Evolutionary conservation across 2,113 vertebrate species (phyloP), one percentile per base, ranked within the genome.

Genomic region (Zingel zingel): DNA sequence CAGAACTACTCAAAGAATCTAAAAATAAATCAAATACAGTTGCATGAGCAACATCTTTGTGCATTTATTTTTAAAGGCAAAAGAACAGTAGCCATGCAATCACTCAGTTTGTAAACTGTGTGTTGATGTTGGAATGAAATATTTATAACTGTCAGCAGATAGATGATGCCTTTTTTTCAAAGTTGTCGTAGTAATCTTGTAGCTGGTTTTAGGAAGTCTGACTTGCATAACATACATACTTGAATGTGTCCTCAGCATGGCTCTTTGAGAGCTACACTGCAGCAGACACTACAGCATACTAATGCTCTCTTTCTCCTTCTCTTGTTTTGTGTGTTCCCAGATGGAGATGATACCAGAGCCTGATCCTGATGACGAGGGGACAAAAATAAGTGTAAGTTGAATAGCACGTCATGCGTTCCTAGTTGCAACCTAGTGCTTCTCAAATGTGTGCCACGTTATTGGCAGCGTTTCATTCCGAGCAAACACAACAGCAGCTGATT

Each of bases 371-470:
- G 94, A 95, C 0, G 95, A 96, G 68, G 95, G 95, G 68, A 94
- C 95, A 18, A 96, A 96, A 92, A 95, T 96, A 93, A 96, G 95
- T 93, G 95, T 96, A 92, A 95, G 95, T 90, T 76, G 9, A 84
- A 67, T 59, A 71, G 23, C 27, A 23, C 1, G 3, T 36, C 64
- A 15, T 45, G 23, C 0, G 13, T 18, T 27, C 18, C 25, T 3
- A 6, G 39, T 18, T 15, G 0, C 14, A 16, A 47, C n/a, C 21
- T 51, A 2, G 45, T 10, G 56, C 64, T 59, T 80, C 58, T 73
- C 64, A 23, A 2, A 58, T 8, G 16, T 15, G 19, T 16, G 43
- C 14, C 6, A 15, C 10, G 10, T 43, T 47, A 33, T 45, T 62
- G 68, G 61, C 66, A 71, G 62, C 1, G 2, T 47, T 70, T 86